Evolutionary conservation across 1,140 invertebrate genomes (phyloP).

Genomic region (Brachionus plicatilis): DNA sequence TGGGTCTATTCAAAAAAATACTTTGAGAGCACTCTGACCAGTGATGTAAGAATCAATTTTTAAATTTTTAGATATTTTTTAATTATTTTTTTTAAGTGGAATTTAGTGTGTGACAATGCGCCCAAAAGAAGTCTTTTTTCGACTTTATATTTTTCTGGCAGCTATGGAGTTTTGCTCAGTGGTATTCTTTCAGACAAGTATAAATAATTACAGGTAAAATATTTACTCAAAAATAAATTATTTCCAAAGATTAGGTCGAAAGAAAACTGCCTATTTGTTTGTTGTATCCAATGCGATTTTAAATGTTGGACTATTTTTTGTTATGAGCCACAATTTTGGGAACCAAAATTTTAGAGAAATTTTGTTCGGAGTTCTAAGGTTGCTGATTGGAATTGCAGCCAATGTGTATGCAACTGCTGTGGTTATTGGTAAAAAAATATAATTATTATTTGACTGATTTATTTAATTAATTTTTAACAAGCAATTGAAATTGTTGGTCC

Average conservation of each 20-base stretch:
- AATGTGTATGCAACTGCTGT: background rate
- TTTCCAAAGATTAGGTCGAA: background rate
- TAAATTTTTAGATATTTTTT: background rate
- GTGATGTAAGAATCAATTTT: background rate
- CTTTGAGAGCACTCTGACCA: background rate
- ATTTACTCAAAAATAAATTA: background rate
- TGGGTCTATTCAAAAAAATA: conserved; percentile 31
- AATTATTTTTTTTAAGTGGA: background rate
- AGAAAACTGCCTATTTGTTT: conserved; percentile 14
- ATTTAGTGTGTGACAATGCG: conserved; percentile 13
- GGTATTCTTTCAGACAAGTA: conserved; percentile 34
- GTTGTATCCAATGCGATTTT: conserved; percentile 1
- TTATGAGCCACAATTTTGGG: background rate
- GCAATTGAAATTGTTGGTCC: conserved; percentile 34
- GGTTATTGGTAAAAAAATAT: background rate
- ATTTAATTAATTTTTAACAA: background rate
- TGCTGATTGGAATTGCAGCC: conserved; percentile 4
- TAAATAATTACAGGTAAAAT: background rate
- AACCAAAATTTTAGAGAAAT: background rate
- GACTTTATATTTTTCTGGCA: conserved; percentile 26
- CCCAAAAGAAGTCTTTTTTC: background rate
- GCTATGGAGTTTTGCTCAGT: background rate
- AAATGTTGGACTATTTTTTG: background rate
- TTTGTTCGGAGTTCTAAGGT: background rate
- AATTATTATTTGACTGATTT: background rate